phyloP scores from a whole-genome alignment of 2,888 invertebrate genomes.

The Siphonodentalium dalli region DNA sequence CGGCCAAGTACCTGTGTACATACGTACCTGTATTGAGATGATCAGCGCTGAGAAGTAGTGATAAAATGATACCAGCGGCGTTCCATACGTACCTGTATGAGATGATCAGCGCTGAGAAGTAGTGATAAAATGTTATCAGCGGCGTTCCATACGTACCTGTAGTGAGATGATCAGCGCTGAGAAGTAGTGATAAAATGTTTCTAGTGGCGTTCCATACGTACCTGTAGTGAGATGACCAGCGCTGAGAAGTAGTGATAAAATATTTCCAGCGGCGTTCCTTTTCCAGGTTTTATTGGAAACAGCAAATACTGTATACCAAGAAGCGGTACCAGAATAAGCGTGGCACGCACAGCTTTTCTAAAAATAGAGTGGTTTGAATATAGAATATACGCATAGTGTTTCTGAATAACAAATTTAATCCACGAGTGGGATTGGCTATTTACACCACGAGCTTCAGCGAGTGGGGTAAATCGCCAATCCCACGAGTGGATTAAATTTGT shows the following conservation, averaged over 20 bases:
- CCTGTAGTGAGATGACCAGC: conserved; percentile 85
- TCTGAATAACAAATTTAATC: too few relatives aligned
- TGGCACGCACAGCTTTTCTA: conserved; percentile 79
- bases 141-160: background rate
- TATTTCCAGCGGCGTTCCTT: conserved; percentile 64
- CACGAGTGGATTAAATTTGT: too few relatives aligned
- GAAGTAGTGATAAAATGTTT: conserved; percentile 78
- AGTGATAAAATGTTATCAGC: too few relatives aligned
- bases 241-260: conserved; percentile 86
- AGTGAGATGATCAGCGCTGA: conserved; percentile 73
- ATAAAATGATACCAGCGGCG: too few relatives aligned
- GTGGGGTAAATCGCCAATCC: too few relatives aligned
- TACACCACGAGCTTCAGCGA: too few relatives aligned
- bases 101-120: too few relatives aligned
- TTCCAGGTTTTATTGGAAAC: conserved; percentile 81
- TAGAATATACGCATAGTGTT: too few relatives aligned
- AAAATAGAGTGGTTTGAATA: conserved; percentile 2
- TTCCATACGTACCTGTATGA: background rate
- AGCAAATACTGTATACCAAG: conserved; percentile 90
- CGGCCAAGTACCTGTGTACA: conserved; percentile 36
- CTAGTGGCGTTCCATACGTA: conserved; percentile 65
- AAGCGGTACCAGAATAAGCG: conserved; percentile 86
- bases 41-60: too few relatives aligned
- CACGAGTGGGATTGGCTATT: too few relatives aligned
- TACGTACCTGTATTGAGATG: conserved; percentile 80